Evolutionary conservation across 1,140 invertebrate genomes (phyloP).

Genomic region (Ladona fulva): DNA sequence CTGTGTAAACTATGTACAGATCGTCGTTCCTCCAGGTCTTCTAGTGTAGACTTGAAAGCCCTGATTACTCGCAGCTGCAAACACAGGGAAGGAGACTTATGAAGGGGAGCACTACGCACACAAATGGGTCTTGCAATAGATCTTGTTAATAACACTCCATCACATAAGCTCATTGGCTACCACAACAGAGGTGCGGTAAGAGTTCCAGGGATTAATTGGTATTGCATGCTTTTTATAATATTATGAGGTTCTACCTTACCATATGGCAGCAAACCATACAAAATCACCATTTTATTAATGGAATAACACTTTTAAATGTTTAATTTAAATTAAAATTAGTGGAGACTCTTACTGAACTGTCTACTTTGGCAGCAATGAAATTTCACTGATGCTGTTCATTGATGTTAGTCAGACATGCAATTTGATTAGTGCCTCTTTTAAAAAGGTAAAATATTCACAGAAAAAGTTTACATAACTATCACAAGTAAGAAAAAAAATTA

Average conservation of each 20-base stretch:
- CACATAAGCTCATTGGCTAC: conserved; percentile 14
- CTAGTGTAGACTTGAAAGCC: conserved; percentile 98
- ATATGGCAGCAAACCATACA: not conserved
- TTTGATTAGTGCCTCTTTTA: conserved; percentile 12
- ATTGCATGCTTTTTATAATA: not conserved
- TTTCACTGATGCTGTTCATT: conserved; percentile 16
- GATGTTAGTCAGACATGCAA: conserved; percentile 14
- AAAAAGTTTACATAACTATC: not conserved
- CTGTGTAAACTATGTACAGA: conserved; percentile 96
- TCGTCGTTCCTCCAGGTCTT: conserved; percentile 97
- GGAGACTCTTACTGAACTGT: conserved; percentile 1
- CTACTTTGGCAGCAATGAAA: conserved; percentile 12
- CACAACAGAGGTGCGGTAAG: conserved; percentile 14
- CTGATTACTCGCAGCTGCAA: conserved; percentile 99
- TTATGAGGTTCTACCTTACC: not conserved
- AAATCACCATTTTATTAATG: no score
- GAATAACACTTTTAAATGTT: no score
- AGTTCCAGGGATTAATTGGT: not conserved
- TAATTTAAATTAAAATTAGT: no score
- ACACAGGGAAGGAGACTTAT: conserved; percentile 41
- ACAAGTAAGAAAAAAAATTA: not conserved
- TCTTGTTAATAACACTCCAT: conserved; percentile 14
- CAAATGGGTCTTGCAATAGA: conserved; percentile 23
- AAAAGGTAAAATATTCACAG: not conserved
- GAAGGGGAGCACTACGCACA: conserved; percentile 25